Evolutionary conservation across 2,797 vertebrate genomes (phyloP).

Genomic region (Lemur catta): DNA sequence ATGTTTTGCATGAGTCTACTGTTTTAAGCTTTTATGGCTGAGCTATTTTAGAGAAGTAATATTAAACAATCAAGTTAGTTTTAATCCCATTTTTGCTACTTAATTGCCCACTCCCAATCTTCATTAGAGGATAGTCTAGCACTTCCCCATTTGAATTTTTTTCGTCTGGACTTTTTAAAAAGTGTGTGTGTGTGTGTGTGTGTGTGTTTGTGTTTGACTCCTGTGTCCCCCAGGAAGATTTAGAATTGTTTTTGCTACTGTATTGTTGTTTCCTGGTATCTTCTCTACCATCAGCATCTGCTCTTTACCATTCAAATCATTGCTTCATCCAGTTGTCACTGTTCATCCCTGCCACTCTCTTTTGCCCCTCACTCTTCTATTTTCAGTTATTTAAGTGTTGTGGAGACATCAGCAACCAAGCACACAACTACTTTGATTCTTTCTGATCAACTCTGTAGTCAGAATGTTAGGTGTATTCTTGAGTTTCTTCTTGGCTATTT

Average conservation of each 20-base stretch:
- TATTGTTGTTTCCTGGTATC: not conserved
- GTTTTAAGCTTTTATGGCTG: not conserved
- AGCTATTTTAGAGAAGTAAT: not conserved
- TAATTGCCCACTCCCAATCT: not conserved
- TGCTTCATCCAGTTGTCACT: not conserved
- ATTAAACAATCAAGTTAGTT: not conserved
- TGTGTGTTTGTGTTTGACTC: not conserved
- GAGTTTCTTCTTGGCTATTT: not conserved
- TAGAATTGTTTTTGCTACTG: not conserved
- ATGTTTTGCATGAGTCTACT: not conserved
- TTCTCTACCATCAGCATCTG: not conserved
- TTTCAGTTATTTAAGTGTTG: not conserved
- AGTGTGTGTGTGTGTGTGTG: not conserved
- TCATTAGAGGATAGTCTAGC: not conserved
- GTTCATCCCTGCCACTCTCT: not conserved
- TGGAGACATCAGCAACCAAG: not conserved
- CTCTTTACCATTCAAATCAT: not conserved
- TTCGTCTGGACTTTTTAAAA: not conserved
- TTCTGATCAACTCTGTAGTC: not conserved
- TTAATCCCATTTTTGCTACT: not conserved
- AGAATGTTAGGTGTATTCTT: not conserved
- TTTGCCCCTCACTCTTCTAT: not conserved
- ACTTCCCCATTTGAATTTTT: not conserved
- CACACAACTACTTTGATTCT: not conserved
- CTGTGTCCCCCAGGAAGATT: not conserved